These are phyloP conservation scores for Cephus spinipes DNA, from an alignment of 2,888 invertebrate species.

Conservation along the genomic window DNA sequence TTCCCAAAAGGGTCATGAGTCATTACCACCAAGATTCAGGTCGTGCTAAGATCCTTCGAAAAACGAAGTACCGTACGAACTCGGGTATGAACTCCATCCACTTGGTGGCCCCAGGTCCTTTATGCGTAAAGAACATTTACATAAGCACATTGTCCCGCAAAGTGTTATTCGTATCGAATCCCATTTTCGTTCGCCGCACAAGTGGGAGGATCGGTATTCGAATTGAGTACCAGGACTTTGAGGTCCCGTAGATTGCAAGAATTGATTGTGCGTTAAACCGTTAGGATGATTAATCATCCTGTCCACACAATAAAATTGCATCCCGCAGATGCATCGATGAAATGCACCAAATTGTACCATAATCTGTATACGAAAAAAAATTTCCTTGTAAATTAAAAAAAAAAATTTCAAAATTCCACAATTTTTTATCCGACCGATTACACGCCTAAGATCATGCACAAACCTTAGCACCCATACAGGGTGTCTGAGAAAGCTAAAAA, in stretches of 20 bases:
- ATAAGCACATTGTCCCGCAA: slow-evolving; percentile 7
- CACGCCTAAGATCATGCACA: too few relatives aligned
- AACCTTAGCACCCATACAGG: background rate
- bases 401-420: too few relatives aligned
- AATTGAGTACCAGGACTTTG: slow-evolving; percentile 2
- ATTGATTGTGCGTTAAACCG: background rate
- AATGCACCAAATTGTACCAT: background rate
- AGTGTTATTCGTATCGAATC: background rate
- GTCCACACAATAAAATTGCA: background rate
- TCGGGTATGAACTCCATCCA: background rate
- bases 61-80: background rate
- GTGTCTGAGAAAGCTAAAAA: too few relatives aligned
- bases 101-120: background rate
- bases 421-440: too few relatives aligned
- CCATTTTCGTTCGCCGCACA: background rate
- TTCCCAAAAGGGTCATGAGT: background rate
- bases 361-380: background rate
- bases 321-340: background rate
- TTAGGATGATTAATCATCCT: background rate
- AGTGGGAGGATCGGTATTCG: slow-evolving; percentile 1
- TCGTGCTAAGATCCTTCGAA: background rate
- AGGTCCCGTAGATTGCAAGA: background rate
- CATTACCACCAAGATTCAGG: background rate
- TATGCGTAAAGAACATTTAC: background rate
- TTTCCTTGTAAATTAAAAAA: background rate